Conservation (phyloP, 2,888 invertebrate genomes). For the Sepiola atlantica region DNA sequence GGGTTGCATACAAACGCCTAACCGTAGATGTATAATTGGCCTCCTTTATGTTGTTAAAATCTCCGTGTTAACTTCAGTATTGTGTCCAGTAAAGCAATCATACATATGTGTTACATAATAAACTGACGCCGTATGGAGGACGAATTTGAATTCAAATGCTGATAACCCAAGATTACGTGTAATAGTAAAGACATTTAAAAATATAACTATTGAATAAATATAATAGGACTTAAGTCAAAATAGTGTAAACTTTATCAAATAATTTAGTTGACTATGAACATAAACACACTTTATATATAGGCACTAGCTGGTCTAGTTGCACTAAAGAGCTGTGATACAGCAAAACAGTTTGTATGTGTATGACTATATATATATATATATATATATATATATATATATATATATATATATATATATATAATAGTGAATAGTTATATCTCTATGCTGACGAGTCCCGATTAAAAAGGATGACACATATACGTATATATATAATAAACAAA, state of each 20-base stretch:
- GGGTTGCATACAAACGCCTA: neutral
- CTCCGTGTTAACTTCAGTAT: neutral
- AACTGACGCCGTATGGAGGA: neutral
- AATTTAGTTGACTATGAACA: too few species aligned
- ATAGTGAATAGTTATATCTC: too few species aligned
- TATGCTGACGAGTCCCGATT: too few species aligned
- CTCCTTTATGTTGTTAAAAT: neutral
- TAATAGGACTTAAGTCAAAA: neutral
- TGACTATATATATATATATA: neutral
- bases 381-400: conserved; percentile 24
- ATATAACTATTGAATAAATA: neutral
- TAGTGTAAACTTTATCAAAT: neutral
- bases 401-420: too few species aligned
- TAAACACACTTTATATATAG: too few species aligned
- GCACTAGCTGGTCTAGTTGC: too few species aligned
- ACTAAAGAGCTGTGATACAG: too few species aligned
- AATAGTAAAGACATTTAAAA: neutral
- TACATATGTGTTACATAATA: neutral
- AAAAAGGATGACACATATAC: too few species aligned
- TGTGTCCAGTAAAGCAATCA: neutral
- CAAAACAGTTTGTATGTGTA: too few species aligned
- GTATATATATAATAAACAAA: too few species aligned
- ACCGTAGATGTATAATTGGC: neutral
- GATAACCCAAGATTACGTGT: neutral
- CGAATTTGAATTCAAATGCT: neutral